Base-by-base conservation (phyloP, 2,888 invertebrate genomes). In the Rutpela maculata region DNA sequence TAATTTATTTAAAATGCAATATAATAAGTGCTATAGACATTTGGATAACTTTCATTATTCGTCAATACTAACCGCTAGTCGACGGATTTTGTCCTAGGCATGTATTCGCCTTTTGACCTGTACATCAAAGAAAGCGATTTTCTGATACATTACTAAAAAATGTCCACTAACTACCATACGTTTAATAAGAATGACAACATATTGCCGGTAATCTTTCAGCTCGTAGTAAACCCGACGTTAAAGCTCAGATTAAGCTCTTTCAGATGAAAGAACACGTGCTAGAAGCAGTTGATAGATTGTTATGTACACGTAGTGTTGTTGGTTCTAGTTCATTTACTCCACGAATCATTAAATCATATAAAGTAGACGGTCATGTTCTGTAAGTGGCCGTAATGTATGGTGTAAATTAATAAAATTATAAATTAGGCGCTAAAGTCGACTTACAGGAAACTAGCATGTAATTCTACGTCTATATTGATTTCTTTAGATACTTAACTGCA, bases 281-380 rank as follows among this genome's bases (percentile, higher is more conserved):
- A 15, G 71, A 65, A 38, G 50, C 72, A 63, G 78, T 73, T 81
- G 80, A 81, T 78, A 72, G 80, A 80, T 78, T 57, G 68, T 74
- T 70, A 63, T 78, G 73, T 81, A 78, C 75, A 78, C 73, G 76
- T 67, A 75, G 68, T 22, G 65, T 69, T 26, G 26, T 75, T 74
- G 74, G 71, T 80, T 78, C 76, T 78, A 65, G 74, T 77, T 78
- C 81, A 80, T 81, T 77, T 76, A 76, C 74, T 74, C 35, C 69
- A 74, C 69, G 75, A 80, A 80, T 79, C 77, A 81, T 81, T 80
- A 81, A 76, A 71, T 76, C 75, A 76, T 70, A n/a, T n/a, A 26
- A 67, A 55, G 22, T 43, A 67, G 55, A 55, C 22, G 67, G 26
- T 55, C 50, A 43, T 55, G 43, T 19, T 67, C 55, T 26, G 15